Evolutionary conservation across 35 echinoderm and acorn worm genomes (phyloP).

Genomic region (Anneissia japonica): DNA sequence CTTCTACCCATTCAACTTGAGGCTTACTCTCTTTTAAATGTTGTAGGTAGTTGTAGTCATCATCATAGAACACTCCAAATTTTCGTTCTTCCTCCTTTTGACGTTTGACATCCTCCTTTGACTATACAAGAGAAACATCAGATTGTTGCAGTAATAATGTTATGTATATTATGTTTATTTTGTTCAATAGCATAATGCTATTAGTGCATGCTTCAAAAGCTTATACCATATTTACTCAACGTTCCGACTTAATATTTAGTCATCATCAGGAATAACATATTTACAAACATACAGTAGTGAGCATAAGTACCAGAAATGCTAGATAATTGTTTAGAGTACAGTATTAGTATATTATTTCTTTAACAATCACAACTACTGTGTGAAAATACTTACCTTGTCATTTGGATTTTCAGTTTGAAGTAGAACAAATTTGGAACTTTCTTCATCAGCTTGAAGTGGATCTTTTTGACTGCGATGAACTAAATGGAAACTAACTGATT

Average conservation of each 20-base stretch:
- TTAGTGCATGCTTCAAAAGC: no score
- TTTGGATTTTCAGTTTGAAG: constrained; percentile 49
- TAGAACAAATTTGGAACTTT: constrained; percentile 83
- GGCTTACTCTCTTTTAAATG: constrained; percentile 64
- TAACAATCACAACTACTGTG: no score
- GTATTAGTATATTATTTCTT: no score
- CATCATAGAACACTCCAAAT: constrained; percentile 80
- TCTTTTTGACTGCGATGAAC: constrained; percentile 97
- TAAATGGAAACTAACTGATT: constrained; percentile 82
- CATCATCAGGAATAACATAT: no score
- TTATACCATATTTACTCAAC: no score
- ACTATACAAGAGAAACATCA: background rate
- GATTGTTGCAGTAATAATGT: no score
- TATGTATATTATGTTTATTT: no score
- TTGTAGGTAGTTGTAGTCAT: constrained; percentile 93
- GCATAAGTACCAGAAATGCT: no score
- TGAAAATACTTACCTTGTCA: constrained; percentile 53
- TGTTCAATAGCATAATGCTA: no score
- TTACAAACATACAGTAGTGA: no score
- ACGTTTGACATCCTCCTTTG: background rate
- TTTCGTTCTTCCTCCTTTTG: constrained; percentile 53
- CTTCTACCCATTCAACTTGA: constrained; percentile 47
- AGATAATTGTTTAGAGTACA: no score
- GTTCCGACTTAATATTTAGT: no score
- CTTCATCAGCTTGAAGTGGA: constrained; percentile 95